Evolutionary conservation across 2,888 invertebrate species (phyloP).

Genomic region (Toxonevra muliebris): DNA sequence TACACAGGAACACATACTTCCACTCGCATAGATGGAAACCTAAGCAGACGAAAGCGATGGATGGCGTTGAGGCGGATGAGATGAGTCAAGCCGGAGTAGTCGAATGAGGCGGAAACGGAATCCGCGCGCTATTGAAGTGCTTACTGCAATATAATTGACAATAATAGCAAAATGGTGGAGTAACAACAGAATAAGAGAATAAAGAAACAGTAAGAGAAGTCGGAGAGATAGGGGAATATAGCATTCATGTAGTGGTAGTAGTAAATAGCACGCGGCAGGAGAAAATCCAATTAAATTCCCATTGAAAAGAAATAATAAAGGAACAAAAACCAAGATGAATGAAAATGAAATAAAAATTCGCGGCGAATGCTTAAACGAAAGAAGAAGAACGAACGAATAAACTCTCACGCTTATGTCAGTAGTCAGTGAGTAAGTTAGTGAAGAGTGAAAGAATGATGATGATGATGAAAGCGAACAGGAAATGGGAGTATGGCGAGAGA

Average conservation of each 20-base stretch:
- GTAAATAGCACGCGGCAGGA: conserved; percentile 42
- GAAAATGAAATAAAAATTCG: conserved; percentile 29
- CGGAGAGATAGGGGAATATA: not conserved
- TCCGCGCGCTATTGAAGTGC: conserved; percentile 31
- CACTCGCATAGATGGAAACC: not conserved
- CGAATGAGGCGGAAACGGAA: conserved; percentile 22
- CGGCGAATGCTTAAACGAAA: not conserved
- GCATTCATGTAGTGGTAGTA: not conserved
- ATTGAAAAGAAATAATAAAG: conserved; percentile 60
- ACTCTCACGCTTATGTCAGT: no score
- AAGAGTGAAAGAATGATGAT: no score
- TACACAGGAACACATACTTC: not conserved
- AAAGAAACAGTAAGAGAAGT: no score
- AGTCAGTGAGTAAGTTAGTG: no score
- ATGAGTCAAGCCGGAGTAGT: conserved; percentile 13
- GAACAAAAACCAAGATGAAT: conserved; percentile 51
- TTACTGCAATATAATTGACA: conserved; percentile 39
- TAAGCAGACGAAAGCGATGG: conserved; percentile 5
- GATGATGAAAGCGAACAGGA: not conserved
- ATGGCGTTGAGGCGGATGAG: not conserved
- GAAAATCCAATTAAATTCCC: conserved; percentile 63
- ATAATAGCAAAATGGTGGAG: conserved; percentile 24
- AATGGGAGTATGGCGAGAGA: not conserved
- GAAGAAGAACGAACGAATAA: no score
- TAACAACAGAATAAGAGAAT: not conserved